Evolutionary conservation across 2,113 vertebrate genomes (phyloP).

Genomic region (Raja brachyura): DNA sequence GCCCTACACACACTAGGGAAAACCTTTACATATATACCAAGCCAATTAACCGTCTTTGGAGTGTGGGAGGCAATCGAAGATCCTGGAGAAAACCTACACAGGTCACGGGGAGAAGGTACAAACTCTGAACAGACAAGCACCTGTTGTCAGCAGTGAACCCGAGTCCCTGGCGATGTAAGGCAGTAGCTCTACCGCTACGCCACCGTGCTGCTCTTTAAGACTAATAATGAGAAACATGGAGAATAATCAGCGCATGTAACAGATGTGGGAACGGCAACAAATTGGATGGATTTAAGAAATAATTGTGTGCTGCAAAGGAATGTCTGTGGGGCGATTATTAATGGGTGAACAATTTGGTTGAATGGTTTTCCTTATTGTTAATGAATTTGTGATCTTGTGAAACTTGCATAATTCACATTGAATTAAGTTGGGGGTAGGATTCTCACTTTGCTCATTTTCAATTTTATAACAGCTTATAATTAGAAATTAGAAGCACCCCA

Average conservation of each 20-base stretch:
- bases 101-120: too few species aligned
- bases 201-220: background rate
- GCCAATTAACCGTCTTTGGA: too few species aligned
- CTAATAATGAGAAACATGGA: background rate
- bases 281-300: background rate
- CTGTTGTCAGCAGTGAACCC: too few species aligned
- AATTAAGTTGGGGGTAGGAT: background rate
- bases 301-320: background rate
- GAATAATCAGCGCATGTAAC: too few species aligned
- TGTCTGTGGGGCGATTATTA: background rate
- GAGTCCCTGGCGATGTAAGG: too few species aligned
- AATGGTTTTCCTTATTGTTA: conserved; percentile 21
- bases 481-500: background rate
- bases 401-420: background rate
- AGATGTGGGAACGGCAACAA: background rate
- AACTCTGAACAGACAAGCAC: too few species aligned
- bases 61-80: too few species aligned
- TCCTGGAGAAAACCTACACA: too few species aligned
- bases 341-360: background rate
- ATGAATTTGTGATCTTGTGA: conserved; percentile 15
- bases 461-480: background rate
- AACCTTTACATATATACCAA: too few species aligned
- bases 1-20: too few species aligned
- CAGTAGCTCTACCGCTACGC: too few species aligned
- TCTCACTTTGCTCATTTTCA: background rate